Percentiles rank a stretch among this genome's conserved stretches.
Evolutionary conservation across 2,888 invertebrate species (phyloP).

Genomic region (Apamea sordens): DNA sequence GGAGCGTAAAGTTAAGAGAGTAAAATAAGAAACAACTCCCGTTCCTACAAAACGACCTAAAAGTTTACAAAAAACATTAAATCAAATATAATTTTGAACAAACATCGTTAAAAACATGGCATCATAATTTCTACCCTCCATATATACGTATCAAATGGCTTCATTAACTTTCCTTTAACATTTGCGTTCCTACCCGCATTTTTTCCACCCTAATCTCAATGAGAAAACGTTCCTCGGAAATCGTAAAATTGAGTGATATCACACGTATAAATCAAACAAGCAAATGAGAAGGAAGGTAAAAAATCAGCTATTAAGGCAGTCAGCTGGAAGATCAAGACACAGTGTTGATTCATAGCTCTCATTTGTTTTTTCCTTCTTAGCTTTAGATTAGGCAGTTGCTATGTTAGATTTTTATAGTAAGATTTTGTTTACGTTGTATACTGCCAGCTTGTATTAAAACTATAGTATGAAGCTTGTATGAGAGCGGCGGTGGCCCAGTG

Average conservation of each 20-base stretch:
- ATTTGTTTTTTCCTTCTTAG: constrained; percentile 71
- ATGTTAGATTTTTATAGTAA: background rate
- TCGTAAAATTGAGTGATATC: constrained; percentile 81
- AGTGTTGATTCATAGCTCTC: constrained; percentile 80
- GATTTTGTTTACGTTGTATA: background rate
- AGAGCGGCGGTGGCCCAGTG: too few relatives aligned
- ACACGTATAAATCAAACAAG: constrained; percentile 82
- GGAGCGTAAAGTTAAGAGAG: too few relatives aligned
- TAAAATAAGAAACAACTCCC: background rate
- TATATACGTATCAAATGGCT: constrained; percentile 66
- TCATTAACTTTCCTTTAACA: constrained; percentile 65
- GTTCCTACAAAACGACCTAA: background rate
- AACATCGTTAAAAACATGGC: constrained; percentile 37
- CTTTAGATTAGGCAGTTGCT: constrained; percentile 11
- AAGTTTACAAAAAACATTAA: constrained; percentile 35
- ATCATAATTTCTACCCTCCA: constrained; percentile 55
- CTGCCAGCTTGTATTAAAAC: background rate
- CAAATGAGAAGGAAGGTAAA: constrained; percentile 82
- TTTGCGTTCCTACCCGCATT: constrained; percentile 49
- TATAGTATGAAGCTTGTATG: too few relatives aligned
- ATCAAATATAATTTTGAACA: constrained; percentile 34
- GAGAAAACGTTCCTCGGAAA: constrained; percentile 65
- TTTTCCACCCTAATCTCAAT: constrained; percentile 60
- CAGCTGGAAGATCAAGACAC: constrained; percentile 84
- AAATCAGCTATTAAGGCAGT: constrained; percentile 83